Evolutionary conservation across 2,888 invertebrate species (phyloP).

Genomic region (Copidosoma aretas): DNA sequence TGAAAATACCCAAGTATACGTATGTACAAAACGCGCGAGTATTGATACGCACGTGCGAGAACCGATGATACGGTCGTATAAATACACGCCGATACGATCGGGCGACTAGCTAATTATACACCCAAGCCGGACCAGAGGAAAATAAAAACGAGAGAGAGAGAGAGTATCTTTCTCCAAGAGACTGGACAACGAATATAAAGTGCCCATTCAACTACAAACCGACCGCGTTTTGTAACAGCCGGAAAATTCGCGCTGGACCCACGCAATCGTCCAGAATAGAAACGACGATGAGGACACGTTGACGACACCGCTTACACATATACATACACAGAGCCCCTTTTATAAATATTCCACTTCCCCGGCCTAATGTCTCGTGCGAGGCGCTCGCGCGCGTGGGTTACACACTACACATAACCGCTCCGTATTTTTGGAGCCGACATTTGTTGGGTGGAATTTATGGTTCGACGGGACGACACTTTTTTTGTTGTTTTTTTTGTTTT

Average conservation of each 20-base stretch:
- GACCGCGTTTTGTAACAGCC: too few species aligned
- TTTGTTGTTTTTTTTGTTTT: too few species aligned
- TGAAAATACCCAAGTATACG: too few species aligned
- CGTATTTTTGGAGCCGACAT: constrained; percentile 29
- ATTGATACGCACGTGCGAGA: too few species aligned
- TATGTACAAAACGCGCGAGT: too few species aligned
- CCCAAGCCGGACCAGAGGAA: too few species aligned
- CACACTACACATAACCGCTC: not conserved
- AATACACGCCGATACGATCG: too few species aligned
- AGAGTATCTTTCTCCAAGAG: not conserved
- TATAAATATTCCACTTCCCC: constrained; percentile 38
- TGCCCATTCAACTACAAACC: too few species aligned
- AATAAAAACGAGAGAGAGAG: too few species aligned
- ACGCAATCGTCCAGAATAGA: constrained; percentile 25
- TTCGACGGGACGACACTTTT: not conserved
- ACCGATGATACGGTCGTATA: too few species aligned
- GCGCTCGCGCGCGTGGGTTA: not conserved
- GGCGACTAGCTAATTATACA: too few species aligned
- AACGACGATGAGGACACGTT: not conserved
- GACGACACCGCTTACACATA: too few species aligned
- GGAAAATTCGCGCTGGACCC: not conserved
- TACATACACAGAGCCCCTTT: not conserved
- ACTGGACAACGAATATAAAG: not conserved
- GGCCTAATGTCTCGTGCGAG: constrained; percentile 20
- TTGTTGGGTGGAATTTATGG: constrained; percentile 15